Percentiles rank a stretch among this genome's conserved stretches.
phyloP scores from a whole-genome alignment of 2,113 vertebrate species.

The Piprites chloris region DNA sequence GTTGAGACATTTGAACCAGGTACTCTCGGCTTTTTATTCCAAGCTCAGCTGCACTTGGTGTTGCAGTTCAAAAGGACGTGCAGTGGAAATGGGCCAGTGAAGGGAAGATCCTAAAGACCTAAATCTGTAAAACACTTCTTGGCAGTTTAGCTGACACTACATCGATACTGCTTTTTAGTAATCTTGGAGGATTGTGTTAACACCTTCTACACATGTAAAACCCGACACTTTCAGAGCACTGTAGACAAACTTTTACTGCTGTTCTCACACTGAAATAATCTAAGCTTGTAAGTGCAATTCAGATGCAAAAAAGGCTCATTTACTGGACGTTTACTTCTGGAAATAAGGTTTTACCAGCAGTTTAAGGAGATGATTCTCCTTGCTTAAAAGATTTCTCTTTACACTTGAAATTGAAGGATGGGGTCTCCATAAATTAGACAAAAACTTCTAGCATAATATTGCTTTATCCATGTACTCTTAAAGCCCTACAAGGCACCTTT shows the following conservation, averaged over 20 bases:
- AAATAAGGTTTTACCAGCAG: neutral
- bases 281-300: neutral
- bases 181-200: neutral
- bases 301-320: neutral
- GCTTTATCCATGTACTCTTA: neutral
- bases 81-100: neutral
- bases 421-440: neutral
- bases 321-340: neutral
- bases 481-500: neutral
- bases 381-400: neutral
- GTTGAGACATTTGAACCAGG: rapidly evolving
- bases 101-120: neutral
- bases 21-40: neutral
- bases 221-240: neutral
- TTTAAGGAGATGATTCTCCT: neutral
- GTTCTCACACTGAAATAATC: neutral
- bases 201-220: neutral
- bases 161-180: neutral
- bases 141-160: neutral
- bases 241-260: neutral
- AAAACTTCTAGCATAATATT: neutral
- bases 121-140: neutral
- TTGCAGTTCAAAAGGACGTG: rapidly evolving
- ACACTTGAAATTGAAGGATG: neutral
- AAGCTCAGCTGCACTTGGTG: neutral